phyloP scores from a whole-genome alignment of 2,797 vertebrate species.

The Tragopan temminckii region DNA sequence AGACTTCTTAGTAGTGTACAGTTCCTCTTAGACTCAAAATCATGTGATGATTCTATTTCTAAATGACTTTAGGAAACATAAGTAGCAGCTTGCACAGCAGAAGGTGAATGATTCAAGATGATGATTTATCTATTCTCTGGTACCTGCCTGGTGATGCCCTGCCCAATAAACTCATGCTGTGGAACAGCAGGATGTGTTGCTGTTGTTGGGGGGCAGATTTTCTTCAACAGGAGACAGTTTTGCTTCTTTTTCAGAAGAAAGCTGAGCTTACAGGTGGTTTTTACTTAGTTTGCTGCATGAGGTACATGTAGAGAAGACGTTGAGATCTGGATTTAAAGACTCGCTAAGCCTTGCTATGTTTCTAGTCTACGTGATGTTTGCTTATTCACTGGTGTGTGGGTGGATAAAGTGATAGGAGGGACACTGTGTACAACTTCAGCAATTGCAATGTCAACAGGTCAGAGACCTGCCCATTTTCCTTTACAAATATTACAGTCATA shows the following conservation, averaged over 20 bases:
- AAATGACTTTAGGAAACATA: background rate
- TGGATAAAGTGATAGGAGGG: background rate
- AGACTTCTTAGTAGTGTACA: background rate
- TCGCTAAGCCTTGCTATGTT: background rate
- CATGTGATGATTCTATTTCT: background rate
- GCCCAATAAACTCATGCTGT: background rate
- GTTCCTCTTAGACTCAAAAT: background rate
- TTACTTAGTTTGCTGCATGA: background rate
- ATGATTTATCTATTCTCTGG: background rate
- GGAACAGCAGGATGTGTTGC: background rate
- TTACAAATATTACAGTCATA: background rate
- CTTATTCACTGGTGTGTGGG: background rate
- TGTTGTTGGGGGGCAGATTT: background rate
- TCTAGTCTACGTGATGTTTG: background rate
- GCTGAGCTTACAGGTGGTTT: background rate
- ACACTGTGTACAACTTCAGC: background rate
- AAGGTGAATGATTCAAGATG: background rate
- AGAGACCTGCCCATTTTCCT: background rate
- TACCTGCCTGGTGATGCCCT: slow-evolving; percentile 1
- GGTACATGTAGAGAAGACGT: background rate
- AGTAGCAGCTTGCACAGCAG: slow-evolving; percentile 32
- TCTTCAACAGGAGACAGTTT: background rate
- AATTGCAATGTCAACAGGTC: background rate
- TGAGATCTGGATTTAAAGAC: background rate
- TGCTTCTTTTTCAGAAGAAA: background rate